phyloP scores from a whole-genome alignment of 2,888 invertebrate genomes.

The Limnephilus auricula region DNA sequence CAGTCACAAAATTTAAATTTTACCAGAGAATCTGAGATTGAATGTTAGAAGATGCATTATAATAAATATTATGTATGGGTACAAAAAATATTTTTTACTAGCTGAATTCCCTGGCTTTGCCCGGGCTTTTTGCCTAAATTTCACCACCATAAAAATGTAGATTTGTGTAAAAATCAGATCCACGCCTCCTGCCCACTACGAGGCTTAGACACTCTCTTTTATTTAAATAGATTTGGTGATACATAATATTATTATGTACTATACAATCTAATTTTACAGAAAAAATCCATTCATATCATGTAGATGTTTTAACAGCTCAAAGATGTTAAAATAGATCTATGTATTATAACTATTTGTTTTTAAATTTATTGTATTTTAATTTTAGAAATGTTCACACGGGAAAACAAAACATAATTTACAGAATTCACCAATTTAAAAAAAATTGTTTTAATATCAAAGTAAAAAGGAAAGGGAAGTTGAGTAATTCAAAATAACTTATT shows the following conservation, averaged over 20 bases:
- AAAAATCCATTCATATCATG: neutral
- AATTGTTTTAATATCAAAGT: neutral
- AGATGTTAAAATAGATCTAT: neutral
- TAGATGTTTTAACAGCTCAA: neutral
- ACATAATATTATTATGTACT: too few relatives aligned
- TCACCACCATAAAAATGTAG: too few relatives aligned
- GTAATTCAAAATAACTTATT: neutral
- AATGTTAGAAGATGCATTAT: neutral
- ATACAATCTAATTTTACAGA: neutral
- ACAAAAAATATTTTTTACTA: neutral
- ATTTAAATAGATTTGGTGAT: too few relatives aligned
- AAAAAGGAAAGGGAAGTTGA: neutral
- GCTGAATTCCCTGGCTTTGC: too few relatives aligned
- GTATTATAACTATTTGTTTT: neutral
- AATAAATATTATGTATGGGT: neutral
- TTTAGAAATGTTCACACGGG: neutral
- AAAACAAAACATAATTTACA: neutral
- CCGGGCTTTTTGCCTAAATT: too few relatives aligned
- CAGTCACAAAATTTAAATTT: neutral
- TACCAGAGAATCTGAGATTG: neutral
- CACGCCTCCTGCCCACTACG: too few relatives aligned
- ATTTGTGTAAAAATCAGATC: too few relatives aligned
- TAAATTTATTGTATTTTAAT: neutral
- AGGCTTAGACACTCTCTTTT: too few relatives aligned
- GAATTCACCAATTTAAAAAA: neutral